Evolutionary conservation across 2,888 invertebrate genomes (phyloP).

Genomic region (Leptopilina drosophilae): DNA sequence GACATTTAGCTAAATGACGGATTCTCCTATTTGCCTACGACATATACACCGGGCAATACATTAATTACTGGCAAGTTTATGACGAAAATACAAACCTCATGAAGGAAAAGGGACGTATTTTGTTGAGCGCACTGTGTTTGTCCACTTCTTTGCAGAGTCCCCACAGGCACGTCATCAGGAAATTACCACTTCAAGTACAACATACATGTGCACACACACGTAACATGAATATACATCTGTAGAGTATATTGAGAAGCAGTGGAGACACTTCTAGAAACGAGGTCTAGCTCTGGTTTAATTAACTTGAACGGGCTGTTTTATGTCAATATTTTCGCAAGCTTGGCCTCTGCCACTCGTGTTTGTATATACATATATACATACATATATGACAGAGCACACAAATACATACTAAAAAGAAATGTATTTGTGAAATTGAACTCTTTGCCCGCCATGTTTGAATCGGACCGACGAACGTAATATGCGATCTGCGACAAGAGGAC

Average conservation of each 20-base stretch:
- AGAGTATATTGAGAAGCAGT: constrained; percentile 26
- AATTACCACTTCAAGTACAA: constrained; percentile 72
- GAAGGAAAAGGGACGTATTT: constrained; percentile 45
- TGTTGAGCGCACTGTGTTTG: constrained; percentile 60
- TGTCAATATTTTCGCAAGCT: constrained; percentile 74
- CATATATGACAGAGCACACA: background rate
- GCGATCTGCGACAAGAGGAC: constrained; percentile 56
- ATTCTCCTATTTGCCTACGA: too few relatives aligned
- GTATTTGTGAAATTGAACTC: constrained; percentile 54
- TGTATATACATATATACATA: background rate
- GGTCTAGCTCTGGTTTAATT: constrained; percentile 72
- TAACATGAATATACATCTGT: constrained; percentile 4
- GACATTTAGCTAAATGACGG: too few relatives aligned
- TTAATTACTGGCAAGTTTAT: constrained; percentile 52
- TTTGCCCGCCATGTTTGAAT: constrained; percentile 60
- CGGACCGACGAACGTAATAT: constrained; percentile 51
- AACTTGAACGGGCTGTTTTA: constrained; percentile 73
- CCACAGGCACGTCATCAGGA: constrained; percentile 71
- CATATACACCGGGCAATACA: background rate
- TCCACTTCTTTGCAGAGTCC: constrained; percentile 64
- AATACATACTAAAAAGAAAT: background rate
- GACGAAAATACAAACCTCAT: constrained; percentile 60
- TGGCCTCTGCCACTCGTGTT: constrained; percentile 30
- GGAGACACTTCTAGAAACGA: constrained; percentile 63
- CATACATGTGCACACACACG: constrained; percentile 48